These are phyloP conservation scores for Neosilurus mollespiculum DNA, from an alignment of 2,797 vertebrate genomes.

Conservation along the genomic window DNA sequence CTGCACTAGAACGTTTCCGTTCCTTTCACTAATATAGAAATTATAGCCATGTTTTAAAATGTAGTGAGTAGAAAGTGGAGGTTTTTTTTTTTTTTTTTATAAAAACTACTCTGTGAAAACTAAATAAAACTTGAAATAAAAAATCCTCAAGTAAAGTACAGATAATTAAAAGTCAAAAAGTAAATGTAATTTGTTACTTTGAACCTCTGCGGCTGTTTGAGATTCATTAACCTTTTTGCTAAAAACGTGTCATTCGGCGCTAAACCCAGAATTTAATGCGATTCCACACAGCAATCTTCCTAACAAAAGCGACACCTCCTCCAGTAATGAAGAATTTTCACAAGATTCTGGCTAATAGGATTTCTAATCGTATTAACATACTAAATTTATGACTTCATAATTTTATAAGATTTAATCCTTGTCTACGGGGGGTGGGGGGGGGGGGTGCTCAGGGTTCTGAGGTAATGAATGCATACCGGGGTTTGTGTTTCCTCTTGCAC, in stretches of 20 bases:
- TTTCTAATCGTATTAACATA: neutral
- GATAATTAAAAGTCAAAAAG: neutral
- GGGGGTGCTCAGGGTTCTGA: neutral
- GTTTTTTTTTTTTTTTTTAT: neutral
- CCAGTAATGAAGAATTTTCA: constrained; percentile 1
- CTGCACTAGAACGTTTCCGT: too few species aligned
- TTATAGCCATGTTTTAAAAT: neutral
- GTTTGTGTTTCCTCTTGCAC: constrained; percentile 92
- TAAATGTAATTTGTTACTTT: neutral
- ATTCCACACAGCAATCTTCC: neutral
- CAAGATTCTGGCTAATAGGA: constrained; percentile 7
- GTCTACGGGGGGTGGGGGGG: too few species aligned
- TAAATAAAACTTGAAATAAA: neutral
- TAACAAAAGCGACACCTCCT: constrained; percentile 3
- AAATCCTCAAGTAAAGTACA: neutral
- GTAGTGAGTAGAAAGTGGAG: neutral
- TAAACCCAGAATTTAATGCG: neutral
- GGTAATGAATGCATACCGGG: constrained; percentile 77
- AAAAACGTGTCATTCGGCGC: neutral
- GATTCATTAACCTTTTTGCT: neutral
- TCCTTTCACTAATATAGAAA: neutral
- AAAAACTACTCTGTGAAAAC: neutral
- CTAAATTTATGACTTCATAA: neutral
- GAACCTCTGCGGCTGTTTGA: neutral
- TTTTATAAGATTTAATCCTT: neutral